A percentile compares a stretch with the other conserved stretches of the same genome.
Evolutionary conservation across 2,113 vertebrate genomes (phyloP).

Genomic region (Hymenochirus boettgeri): DNA sequence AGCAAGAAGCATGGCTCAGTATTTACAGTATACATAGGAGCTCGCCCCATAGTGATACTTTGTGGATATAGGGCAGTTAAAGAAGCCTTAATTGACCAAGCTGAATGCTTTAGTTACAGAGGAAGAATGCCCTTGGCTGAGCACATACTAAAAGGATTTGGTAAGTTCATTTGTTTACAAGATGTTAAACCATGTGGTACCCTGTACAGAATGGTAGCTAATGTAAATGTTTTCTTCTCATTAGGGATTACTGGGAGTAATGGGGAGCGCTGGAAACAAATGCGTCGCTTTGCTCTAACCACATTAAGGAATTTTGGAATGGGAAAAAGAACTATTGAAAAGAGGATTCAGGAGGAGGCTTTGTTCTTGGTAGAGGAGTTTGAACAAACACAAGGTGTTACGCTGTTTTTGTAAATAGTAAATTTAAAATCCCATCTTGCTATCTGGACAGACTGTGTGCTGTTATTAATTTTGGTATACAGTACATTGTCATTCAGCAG

Average conservation of each 20-base stretch:
- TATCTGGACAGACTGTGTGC: too few relatives aligned
- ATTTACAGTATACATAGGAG: slow-evolving; percentile 39
- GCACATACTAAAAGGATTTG: slow-evolving; percentile 27
- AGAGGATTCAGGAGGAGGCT: slow-evolving; percentile 52
- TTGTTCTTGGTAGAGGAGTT: slow-evolving; percentile 47
- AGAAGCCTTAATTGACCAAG: slow-evolving; percentile 39
- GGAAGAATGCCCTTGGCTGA: slow-evolving; percentile 27
- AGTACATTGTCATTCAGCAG: too few relatives aligned
- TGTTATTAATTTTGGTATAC: too few relatives aligned
- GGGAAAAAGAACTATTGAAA: slow-evolving; percentile 51
- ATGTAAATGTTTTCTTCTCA: not conserved
- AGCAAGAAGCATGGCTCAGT: slow-evolving; percentile 34
- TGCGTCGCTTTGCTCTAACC: slow-evolving; percentile 49
- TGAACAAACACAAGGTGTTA: slow-evolving; percentile 49
- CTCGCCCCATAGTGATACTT: slow-evolving; percentile 31
- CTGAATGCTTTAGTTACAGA: slow-evolving; percentile 34
- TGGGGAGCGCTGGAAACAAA: slow-evolving; percentile 49
- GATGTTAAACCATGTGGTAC: not conserved
- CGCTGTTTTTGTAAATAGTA: too few relatives aligned
- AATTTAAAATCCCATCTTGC: too few relatives aligned
- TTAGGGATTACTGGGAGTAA: slow-evolving; percentile 19
- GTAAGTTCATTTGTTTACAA: slow-evolving; percentile 17
- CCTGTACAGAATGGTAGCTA: not conserved
- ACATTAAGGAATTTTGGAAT: slow-evolving; percentile 55
- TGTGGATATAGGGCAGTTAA: slow-evolving; percentile 28